These are phyloP conservation scores for Athetis lepigone DNA, from an alignment of 2,888 invertebrate genomes.

Conservation along the genomic window DNA sequence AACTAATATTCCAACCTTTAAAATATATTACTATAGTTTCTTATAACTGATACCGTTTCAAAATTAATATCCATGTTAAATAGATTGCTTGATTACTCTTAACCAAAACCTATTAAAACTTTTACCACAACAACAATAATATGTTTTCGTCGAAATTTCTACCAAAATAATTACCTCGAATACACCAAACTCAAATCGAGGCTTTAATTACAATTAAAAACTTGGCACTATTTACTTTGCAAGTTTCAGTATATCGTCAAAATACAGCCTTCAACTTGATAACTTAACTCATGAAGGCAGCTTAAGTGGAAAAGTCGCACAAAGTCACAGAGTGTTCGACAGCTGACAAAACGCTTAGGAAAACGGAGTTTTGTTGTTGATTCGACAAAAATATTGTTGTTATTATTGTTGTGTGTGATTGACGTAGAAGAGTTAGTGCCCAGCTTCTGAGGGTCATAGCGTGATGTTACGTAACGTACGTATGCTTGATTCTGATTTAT, in stretches of 20 bases:
- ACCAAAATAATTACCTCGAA: background rate
- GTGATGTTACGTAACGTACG: too few species aligned
- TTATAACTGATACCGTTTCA: too few species aligned
- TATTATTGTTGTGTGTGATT: background rate
- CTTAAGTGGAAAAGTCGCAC: slow-evolving; percentile 40
- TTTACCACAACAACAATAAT: background rate
- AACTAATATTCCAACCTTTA: too few species aligned
- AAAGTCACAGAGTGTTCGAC: slow-evolving; percentile 10
- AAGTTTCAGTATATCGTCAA: background rate
- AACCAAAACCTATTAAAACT: background rate
- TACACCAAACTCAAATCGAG: background rate
- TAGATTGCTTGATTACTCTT: background rate
- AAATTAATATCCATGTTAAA: too few species aligned
- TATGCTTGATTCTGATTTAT: too few species aligned
- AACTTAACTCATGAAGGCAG: slow-evolving; percentile 25
- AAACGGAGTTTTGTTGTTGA: slow-evolving; percentile 4
- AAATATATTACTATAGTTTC: too few species aligned
- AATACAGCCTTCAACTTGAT: slow-evolving; percentile 15
- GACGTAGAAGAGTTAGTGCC: background rate
- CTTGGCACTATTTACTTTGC: background rate
- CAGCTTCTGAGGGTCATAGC: too few species aligned
- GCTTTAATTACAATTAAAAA: background rate
- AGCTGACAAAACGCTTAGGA: slow-evolving; percentile 18
- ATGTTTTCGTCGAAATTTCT: background rate
- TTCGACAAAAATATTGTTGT: too few species aligned